Conservation (phyloP, 2,888 invertebrate genomes). For the Galeruca laticollis region DNA sequence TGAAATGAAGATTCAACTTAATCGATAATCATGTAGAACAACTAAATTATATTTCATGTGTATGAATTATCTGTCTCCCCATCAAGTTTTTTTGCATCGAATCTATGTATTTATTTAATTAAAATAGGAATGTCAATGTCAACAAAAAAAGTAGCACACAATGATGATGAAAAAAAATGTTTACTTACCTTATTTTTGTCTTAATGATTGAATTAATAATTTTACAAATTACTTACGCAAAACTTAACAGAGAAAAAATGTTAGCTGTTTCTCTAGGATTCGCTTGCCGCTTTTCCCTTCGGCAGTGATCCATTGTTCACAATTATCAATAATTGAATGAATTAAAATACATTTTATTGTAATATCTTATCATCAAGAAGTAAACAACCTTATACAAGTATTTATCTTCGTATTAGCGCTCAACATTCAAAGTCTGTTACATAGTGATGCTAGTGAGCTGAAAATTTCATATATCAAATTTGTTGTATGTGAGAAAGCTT, state of each 20-base stretch:
- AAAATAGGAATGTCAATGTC: too few species aligned
- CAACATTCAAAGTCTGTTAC: too few species aligned
- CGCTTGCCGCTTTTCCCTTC: slow-evolving; percentile 47
- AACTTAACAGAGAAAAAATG: slow-evolving; percentile 50
- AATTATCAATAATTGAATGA: slow-evolving; percentile 6
- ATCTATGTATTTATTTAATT: too few species aligned
- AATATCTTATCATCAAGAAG: slow-evolving; percentile 17
- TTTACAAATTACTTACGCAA: slow-evolving; percentile 49
- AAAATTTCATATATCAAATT: too few species aligned
- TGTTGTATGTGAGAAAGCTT: too few species aligned
- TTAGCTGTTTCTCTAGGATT: slow-evolving; percentile 54
- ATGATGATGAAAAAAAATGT: neutral
- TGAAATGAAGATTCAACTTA: too few species aligned
- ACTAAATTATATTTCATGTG: too few species aligned
- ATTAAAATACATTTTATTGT: neutral
- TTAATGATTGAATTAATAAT: neutral
- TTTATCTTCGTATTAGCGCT: neutral
- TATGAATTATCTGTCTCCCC: too few species aligned
- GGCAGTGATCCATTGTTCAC: slow-evolving; percentile 50
- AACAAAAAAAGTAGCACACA: neutral
- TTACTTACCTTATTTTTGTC: neutral
- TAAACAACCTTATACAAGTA: neutral
- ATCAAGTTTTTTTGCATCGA: too few species aligned
- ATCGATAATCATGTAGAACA: too few species aligned
- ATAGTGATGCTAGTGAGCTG: too few species aligned